Conservation (phyloP, 2,113 vertebrate genomes). For the Mastomys natalensis region DNA sequence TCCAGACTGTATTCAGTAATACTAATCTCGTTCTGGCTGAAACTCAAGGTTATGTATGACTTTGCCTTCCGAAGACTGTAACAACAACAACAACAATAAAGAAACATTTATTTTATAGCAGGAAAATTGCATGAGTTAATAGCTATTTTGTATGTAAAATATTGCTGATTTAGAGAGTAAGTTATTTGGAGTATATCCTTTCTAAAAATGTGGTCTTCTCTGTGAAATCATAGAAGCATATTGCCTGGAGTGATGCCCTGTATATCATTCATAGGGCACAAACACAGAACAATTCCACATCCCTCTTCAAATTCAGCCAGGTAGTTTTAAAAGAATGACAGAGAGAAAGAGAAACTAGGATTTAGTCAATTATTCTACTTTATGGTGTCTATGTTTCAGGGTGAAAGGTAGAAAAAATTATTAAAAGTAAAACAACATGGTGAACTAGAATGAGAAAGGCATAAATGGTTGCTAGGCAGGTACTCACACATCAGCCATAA, state of each 20-base stretch:
- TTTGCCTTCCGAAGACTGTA: not conserved
- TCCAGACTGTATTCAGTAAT: constrained; percentile 39
- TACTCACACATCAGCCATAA: not conserved
- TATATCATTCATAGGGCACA: not conserved
- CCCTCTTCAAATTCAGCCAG: not conserved
- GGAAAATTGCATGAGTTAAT: constrained; percentile 58
- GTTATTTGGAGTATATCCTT: constrained; percentile 46
- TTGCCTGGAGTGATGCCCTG: not conserved
- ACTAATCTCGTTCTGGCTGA: constrained; percentile 27
- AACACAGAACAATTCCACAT: not conserved
- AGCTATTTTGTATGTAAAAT: constrained; percentile 46
- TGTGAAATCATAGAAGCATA: constrained; percentile 45
- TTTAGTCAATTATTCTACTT: not conserved
- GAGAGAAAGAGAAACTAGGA: not conserved
- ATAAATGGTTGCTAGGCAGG: not conserved
- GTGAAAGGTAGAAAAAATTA: not conserved
- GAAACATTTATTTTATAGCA: not conserved
- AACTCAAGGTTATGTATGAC: not conserved
- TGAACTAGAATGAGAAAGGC: not conserved
- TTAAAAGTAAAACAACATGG: not conserved
- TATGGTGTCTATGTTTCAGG: not conserved
- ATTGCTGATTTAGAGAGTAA: constrained; percentile 55
- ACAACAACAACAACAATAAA: constrained; percentile 27
- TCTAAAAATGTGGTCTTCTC: constrained; percentile 45
- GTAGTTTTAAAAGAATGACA: no score